A percentile compares a stretch with the other conserved stretches of the same genome.
phyloP scores from a whole-genome alignment of 2,888 invertebrate genomes.

The Nephrotoma guestfalica region DNA sequence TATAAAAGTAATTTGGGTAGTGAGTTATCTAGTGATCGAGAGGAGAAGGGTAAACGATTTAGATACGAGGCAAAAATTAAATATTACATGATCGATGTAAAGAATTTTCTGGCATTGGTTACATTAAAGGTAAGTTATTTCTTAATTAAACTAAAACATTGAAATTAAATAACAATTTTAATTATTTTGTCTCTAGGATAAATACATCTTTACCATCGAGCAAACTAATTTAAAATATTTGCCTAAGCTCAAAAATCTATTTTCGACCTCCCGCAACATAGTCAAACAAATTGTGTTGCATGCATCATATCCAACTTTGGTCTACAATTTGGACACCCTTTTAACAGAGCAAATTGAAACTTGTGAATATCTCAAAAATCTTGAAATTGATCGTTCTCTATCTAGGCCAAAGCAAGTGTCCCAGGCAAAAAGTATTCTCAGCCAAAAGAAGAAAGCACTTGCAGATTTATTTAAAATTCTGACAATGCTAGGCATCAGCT shows the following conservation, averaged over 20 bases:
- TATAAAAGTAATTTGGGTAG: constrained; percentile 25
- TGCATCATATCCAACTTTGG: constrained; percentile 42
- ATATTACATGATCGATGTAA: constrained; percentile 24
- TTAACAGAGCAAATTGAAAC: constrained; percentile 51
- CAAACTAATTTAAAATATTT: constrained; percentile 14
- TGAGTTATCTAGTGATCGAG: constrained; percentile 24
- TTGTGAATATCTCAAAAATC: constrained; percentile 47
- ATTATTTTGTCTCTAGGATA: background rate
- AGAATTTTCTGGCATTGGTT: constrained; percentile 25
- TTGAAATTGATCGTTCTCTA: constrained; percentile 38
- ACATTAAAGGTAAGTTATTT: constrained; percentile 16
- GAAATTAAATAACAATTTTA: background rate
- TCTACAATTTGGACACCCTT: constrained; percentile 49
- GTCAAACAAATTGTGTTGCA: constrained; percentile 46
- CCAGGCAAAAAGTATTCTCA: constrained; percentile 64
- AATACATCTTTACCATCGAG: background rate
- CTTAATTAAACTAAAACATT: background rate
- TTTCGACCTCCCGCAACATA: constrained; percentile 45
- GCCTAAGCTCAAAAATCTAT: constrained; percentile 31
- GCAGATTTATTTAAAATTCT: constrained; percentile 75
- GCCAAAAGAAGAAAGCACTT: constrained; percentile 72
- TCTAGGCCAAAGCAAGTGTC: constrained; percentile 59
- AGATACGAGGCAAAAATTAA: constrained; percentile 25
- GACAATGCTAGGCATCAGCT: constrained; percentile 60
- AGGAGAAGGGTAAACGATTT: constrained; percentile 23